Conservation (phyloP, 2,888 invertebrate species). For the Watsonalla cultraria region DNA sequence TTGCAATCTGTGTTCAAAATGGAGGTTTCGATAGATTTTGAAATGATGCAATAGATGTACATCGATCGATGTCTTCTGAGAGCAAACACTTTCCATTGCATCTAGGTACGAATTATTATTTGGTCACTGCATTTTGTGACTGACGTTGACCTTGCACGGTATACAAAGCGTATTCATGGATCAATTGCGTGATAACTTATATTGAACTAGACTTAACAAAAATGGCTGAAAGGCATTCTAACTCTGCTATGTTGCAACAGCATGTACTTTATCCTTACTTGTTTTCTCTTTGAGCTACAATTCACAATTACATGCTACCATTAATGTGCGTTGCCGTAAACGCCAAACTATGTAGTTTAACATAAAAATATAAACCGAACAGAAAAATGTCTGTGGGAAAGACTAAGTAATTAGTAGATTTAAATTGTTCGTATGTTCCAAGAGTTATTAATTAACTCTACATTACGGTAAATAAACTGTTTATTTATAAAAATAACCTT, state of each 20-base stretch:
- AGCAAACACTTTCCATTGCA: neutral
- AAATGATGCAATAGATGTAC: conserved; percentile 29
- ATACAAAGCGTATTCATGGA: neutral
- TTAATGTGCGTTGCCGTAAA: conserved; percentile 26
- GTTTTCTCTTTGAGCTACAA: neutral
- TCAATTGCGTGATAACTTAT: neutral
- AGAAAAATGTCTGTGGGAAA: conserved; percentile 24
- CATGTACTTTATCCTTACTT: neutral
- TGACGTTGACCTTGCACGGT: neutral
- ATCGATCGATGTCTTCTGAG: conserved; percentile 21
- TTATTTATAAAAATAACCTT: conserved; percentile 2
- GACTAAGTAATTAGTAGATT: conserved; percentile 1
- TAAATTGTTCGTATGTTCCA: conserved; percentile 17
- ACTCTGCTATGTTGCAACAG: neutral
- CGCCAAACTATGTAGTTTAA: conserved; percentile 24
- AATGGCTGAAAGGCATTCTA: neutral
- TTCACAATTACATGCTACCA: conserved; percentile 14
- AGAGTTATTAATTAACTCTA: conserved; percentile 20
- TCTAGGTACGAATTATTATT: neutral
- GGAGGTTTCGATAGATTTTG: conserved; percentile 32
- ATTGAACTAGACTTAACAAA: neutral
- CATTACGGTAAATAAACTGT: conserved; percentile 1
- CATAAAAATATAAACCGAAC: conserved; percentile 16
- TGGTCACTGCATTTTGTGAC: no score
- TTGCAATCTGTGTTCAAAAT: conserved; percentile 37